A percentile compares a stretch with the other conserved stretches of the same genome.
phyloP scores from a whole-genome alignment of 2,113 vertebrate species.

The Calypte anna region DNA sequence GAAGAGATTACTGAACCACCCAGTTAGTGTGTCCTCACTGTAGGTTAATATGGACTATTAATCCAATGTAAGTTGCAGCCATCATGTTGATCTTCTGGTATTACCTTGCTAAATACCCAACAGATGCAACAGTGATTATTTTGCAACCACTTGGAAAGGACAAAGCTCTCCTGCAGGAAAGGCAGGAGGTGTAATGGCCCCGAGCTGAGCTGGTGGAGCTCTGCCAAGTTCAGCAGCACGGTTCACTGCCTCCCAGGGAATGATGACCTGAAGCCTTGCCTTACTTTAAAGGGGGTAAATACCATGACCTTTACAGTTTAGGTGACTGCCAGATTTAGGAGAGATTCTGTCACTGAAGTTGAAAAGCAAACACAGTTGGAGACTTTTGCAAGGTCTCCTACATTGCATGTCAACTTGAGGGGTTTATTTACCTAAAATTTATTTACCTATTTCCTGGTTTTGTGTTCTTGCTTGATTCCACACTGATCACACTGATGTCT shows the following conservation, averaged over 20 bases:
- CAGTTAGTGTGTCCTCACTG: neutral
- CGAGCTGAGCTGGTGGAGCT: neutral
- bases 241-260: neutral
- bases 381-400: neutral
- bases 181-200: neutral
- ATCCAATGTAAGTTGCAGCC: neutral
- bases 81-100: neutral
- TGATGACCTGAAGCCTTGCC: neutral
- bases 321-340: neutral
- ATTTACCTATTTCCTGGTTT: neutral
- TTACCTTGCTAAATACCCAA: neutral
- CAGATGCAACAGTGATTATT: fast-evolving
- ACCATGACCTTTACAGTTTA: neutral
- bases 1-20: neutral
- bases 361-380: neutral
- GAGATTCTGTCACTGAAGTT: neutral
- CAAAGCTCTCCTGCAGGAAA: neutral
- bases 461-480: neutral
- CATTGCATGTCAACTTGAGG: neutral
- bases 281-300: neutral
- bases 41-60: neutral
- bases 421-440: neutral
- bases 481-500: neutral
- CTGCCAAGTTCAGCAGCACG: fast-evolving
- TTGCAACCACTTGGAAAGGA: neutral